Evolutionary conservation across 1,140 invertebrate genomes (phyloP).

Genomic region (Colletes gigas): DNA sequence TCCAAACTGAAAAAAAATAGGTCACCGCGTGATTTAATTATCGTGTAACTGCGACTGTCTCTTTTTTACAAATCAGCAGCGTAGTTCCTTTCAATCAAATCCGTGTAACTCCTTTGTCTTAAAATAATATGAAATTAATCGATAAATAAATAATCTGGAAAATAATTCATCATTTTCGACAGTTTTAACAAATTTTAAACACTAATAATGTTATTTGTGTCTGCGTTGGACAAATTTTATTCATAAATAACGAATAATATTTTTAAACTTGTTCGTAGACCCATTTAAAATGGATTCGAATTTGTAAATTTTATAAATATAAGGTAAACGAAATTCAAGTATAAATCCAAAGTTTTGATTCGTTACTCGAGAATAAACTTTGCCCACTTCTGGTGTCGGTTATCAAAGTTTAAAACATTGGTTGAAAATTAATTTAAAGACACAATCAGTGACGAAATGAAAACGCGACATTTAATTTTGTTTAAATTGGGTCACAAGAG

Average conservation of each 20-base stretch:
- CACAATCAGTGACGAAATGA: background rate
- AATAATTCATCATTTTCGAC: background rate
- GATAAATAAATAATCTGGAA: background rate
- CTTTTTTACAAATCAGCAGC: background rate
- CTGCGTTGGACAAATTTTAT: too few relatives aligned
- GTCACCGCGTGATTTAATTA: conserved; percentile 1
- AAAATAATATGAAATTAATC: background rate
- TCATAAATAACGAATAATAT: too few relatives aligned
- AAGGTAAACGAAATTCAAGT: too few relatives aligned
- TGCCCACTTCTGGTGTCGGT: too few relatives aligned
- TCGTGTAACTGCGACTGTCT: background rate
- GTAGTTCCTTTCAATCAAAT: background rate
- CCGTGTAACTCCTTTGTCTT: background rate
- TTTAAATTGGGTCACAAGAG: background rate
- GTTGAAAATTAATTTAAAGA: background rate
- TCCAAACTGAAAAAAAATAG: background rate
- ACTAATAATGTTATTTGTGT: too few relatives aligned
- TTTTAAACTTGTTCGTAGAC: too few relatives aligned
- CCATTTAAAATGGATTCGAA: too few relatives aligned
- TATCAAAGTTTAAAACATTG: background rate
- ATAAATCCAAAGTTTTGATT: too few relatives aligned
- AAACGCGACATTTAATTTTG: too few relatives aligned
- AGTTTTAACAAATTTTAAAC: too few relatives aligned
- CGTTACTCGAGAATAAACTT: too few relatives aligned
- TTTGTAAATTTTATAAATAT: too few relatives aligned